Percentiles rank a stretch among this genome's conserved stretches.
These are phyloP conservation scores for Cossypha caffra DNA, from an alignment of 2,797 vertebrate species.

Conservation along the genomic window DNA sequence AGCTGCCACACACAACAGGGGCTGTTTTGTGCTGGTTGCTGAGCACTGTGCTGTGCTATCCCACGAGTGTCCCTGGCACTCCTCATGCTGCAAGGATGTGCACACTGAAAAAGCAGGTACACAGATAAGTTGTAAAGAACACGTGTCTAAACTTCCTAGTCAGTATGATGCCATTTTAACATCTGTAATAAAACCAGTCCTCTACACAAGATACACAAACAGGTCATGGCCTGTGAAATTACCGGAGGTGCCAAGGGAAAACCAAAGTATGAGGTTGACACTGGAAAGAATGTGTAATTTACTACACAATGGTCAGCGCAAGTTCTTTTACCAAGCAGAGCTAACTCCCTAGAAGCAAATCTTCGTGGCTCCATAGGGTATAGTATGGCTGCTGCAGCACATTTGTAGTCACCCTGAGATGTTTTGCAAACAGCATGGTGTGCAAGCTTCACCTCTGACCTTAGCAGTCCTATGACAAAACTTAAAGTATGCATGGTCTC, in stretches of 20 bases:
- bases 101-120: neutral
- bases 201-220: neutral
- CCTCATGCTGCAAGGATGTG: fast-evolving
- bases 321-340: neutral
- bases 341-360: neutral
- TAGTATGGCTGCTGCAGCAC: neutral
- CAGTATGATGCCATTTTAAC: neutral
- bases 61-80: fast-evolving
- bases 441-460: neutral
- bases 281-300: neutral
- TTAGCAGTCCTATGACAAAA: neutral
- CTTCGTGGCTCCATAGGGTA: neutral
- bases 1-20: neutral
- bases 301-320: neutral
- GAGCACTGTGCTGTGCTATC: neutral
- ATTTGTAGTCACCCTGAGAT: neutral
- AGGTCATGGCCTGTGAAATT: neutral
- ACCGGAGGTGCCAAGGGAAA: neutral
- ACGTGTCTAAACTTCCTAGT: neutral
- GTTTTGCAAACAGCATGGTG: constrained; percentile 13
- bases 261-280: neutral
- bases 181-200: neutral
- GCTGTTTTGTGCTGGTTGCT: neutral
- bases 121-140: neutral
- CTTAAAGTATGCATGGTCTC: neutral